Evolutionary conservation across 1,140 invertebrate species (phyloP), one percentile per base, ranked within the genome.

Genomic region (Brachionus asplanchnoidis): DNA sequence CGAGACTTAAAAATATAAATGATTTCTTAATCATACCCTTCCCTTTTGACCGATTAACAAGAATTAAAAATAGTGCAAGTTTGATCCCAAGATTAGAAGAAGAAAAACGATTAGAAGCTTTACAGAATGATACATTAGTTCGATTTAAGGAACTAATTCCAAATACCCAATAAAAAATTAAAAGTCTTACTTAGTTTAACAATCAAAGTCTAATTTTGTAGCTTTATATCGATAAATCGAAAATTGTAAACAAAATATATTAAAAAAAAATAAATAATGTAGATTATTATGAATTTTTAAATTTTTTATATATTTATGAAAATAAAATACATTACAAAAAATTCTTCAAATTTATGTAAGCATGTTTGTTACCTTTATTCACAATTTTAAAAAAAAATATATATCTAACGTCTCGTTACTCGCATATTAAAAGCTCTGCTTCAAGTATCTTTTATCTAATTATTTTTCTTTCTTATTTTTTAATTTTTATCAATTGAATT

Each of bases 1-100:
- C 56, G 14, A 65, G 56, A 65, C 56, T 65, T n/a, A 65, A 65
- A 65, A 65, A 65, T 65, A 65, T 65, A 65, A 65, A 65, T 17
- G 11, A n/a, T 65, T 65, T 65, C 56, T 65, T 65, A 65, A 65
- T n/a, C 11, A n/a, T 23, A 17, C 56, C 8, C 8, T 60, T 60
- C 17, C 20, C 56, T 65, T 65, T n/a, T 65, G 56, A 65, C 17
- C 17, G 12, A 65, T 65, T 17, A 20, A 65, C 17, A 65, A 26
- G 17, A 65, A 65, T 65, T 17, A 65, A 65, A 65, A 12, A 65
- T n/a, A 65, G 56, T 65, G 20, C 9, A 23, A 65, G 17, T 65
- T 65, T 17, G 23, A 65, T 17, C n/a, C 56, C 56, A n/a, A n/a
- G 8, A 65, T 32, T 32, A 65, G 56, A 12, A 65, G 56, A 65